These are phyloP conservation scores for Notocelia uddmanniana DNA, from an alignment of 2,888 invertebrate species.

Conservation along the genomic window DNA sequence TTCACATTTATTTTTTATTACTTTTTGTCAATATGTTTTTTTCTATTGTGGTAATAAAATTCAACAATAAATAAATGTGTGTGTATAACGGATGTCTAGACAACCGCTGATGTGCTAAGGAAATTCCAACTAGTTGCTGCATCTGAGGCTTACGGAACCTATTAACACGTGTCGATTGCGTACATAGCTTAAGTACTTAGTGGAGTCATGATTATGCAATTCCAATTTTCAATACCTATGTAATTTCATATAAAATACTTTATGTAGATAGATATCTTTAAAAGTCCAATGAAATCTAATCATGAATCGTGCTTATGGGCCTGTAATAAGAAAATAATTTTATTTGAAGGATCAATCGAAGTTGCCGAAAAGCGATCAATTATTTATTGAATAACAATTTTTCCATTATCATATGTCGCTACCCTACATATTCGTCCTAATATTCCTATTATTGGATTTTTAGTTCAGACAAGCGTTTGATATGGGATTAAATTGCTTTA, in stretches of 20 bases:
- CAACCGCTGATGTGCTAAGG: slow-evolving; percentile 8
- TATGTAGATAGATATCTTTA: no score
- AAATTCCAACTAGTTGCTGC: slow-evolving; percentile 32
- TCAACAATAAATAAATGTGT: background rate
- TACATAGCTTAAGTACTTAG: slow-evolving; percentile 60
- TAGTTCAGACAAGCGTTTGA: background rate
- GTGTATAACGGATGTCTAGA: background rate
- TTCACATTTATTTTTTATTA: no score
- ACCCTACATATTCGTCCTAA: no score
- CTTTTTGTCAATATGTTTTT: no score
- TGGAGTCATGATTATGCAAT: slow-evolving; percentile 48
- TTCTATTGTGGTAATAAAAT: no score
- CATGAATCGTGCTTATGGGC: no score
- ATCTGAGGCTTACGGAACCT: slow-evolving; percentile 54
- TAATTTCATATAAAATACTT: background rate
- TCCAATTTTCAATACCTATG: background rate
- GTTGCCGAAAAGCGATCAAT: no score
- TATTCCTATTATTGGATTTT: background rate
- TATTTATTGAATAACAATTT: no score
- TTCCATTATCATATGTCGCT: no score
- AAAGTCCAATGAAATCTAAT: no score
- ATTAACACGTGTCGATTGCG: slow-evolving; percentile 63
- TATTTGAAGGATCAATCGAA: no score
- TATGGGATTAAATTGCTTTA: background rate
- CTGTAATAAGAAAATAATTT: background rate